Evolutionary conservation across 2,797 vertebrate species (phyloP).

Genomic region (Mus caroli): DNA sequence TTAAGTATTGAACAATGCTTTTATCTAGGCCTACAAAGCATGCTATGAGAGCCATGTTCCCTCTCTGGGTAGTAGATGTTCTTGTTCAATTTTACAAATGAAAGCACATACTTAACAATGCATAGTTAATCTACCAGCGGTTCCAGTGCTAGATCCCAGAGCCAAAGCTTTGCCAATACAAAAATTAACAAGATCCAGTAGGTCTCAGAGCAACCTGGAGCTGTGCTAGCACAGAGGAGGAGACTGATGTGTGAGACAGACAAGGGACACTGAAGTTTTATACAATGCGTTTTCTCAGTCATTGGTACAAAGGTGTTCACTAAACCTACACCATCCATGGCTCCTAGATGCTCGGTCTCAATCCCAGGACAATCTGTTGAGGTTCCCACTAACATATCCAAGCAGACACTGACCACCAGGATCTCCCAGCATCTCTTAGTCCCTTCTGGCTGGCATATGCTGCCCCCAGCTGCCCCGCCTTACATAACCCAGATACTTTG

Average conservation of each 20-base stretch:
- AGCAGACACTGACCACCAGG: neutral
- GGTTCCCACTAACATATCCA: neutral
- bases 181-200: neutral
- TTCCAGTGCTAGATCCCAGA: neutral
- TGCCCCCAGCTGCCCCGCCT: neutral
- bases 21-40: constrained; percentile 7
- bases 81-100: neutral
- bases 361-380: neutral
- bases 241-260: neutral
- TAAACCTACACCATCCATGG: neutral
- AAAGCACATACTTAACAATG: neutral
- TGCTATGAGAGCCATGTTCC: neutral
- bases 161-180: neutral
- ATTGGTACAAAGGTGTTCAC: neutral
- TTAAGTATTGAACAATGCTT: constrained; percentile 41
- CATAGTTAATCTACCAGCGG: neutral
- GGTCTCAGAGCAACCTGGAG: neutral
- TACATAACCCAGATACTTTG: neutral
- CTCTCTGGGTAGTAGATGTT: neutral
- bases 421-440: neutral
- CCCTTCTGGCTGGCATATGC: neutral
- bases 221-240: neutral
- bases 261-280: neutral
- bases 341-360: neutral
- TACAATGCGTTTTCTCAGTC: neutral